Base-by-base conservation (phyloP, 2,888 invertebrate species). In the Philereme vetulata region DNA sequence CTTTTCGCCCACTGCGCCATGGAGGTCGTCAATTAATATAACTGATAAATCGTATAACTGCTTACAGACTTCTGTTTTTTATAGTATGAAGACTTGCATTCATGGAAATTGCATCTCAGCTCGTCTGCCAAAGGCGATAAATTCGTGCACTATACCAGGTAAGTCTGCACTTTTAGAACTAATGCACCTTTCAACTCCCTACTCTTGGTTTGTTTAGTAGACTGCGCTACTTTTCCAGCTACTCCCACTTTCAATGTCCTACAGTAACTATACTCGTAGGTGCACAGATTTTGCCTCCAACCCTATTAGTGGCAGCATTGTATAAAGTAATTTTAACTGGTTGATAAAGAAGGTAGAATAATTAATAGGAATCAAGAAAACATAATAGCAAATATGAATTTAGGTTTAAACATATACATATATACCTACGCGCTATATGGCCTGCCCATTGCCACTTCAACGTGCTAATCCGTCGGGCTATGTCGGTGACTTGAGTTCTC, bases 71-170 rank as follows among this genome's bases (percentile, higher is more conserved):
- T 51, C 32, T 47, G 43, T 52, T 47, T 34, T 43, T 47, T 40
- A 35, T 44, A 34, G 9, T 40, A 43, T 10, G 7, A 1, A 7
- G 49, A 42, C 42, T 35, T 38, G 46, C 46, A 21, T 46, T 56
- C 42, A 51, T 51, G 49, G 34, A 44, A 52, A 47, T 42, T 44
- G 60, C 60, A 10, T 60, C 51, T 60, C 56, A 51, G 55, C 60
- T 44, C 48, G 32, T 48, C 44, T 56, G 48, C 51, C 60, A 60
- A 51, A 9, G 51, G 21, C 48, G 43, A 56, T 51, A 51, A 48
- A 44, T 47, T 35, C 43, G 40, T 51, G 10, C 50, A 50, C 50
- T 45, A 36, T 56, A 11, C 42, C 36, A 50, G 43, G 44, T 32
- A 32, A 38, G 6, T 44, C 8, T 36, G 1, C 10, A 42, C 38